Conservation (phyloP, 2,797 vertebrate species). For the Chelon labrosus region DNA sequence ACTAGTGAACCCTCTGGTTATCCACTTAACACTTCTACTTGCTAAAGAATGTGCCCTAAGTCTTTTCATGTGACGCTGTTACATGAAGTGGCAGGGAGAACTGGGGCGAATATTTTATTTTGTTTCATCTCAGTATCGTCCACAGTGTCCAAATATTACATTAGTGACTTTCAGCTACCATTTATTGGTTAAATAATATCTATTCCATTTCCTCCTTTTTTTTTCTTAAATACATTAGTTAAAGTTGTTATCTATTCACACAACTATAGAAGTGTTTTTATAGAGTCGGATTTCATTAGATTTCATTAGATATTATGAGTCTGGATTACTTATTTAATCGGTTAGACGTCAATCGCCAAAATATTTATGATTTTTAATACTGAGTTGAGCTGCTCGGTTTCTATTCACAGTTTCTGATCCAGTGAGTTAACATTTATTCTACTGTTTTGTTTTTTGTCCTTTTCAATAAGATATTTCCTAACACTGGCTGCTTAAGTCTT, state of each 20-base stretch:
- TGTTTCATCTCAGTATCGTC: not conserved
- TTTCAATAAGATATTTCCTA: not conserved
- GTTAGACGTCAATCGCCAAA: not conserved
- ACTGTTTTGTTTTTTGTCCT: not conserved
- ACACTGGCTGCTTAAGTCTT: not conserved
- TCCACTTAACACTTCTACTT: conserved; percentile 52
- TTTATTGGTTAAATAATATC: not conserved
- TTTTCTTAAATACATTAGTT: not conserved
- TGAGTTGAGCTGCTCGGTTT: not conserved
- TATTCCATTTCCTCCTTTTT: not conserved
- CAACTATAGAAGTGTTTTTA: not conserved
- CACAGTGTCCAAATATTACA: not conserved
- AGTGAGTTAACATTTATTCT: not conserved
- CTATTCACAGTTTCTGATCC: not conserved
- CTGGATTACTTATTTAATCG: not conserved
- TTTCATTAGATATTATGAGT: not conserved
- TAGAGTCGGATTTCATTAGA: not conserved
- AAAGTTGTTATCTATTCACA: not conserved
- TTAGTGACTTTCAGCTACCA: not conserved
- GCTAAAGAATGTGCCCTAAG: conserved; percentile 66
- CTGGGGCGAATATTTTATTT: not conserved
- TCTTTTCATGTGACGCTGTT: conserved; percentile 70
- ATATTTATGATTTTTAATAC: not conserved
- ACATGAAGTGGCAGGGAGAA: conserved; percentile 31
- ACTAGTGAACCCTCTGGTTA: conserved; percentile 32